Conservation (phyloP, 2,888 invertebrate species). For the Dysmachus trigonus region DNA sequence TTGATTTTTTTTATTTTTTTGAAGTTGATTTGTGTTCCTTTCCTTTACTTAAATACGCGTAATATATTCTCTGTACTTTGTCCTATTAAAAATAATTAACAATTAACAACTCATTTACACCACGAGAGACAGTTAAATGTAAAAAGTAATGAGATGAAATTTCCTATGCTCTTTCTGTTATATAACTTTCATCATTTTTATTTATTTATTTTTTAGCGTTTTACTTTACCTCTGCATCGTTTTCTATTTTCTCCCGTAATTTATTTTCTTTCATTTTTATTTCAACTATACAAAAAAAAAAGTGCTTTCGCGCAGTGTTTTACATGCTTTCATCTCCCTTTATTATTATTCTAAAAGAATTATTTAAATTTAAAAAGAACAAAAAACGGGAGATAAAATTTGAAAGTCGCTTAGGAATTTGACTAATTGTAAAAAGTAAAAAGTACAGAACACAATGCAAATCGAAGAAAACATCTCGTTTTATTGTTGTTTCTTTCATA, state of each 20-base stretch:
- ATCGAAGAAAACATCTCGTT: background rate
- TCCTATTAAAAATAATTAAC: conserved; percentile 50
- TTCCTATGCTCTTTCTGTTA: background rate
- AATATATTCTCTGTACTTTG: conserved; percentile 36
- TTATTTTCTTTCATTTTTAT: background rate
- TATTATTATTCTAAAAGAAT: background rate
- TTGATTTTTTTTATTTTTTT: background rate
- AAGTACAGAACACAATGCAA: conserved; percentile 37
- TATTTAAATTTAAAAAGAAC: background rate
- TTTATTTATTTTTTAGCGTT: background rate
- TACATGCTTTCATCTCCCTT: background rate
- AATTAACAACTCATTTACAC: conserved; percentile 52
- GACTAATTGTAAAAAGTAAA: conserved; percentile 9
- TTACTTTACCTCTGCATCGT: background rate
- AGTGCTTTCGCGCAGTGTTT: background rate
- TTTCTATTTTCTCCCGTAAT: background rate
- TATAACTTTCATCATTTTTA: background rate
- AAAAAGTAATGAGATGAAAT: conserved; percentile 37
- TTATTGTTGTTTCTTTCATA: background rate
- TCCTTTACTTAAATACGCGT: conserved; percentile 15
- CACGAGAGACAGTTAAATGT: conserved; percentile 37
- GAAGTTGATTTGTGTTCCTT: conserved; percentile 1
- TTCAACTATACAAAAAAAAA: conserved; percentile 8
- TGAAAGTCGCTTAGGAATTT: background rate
- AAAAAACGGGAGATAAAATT: background rate